A percentile compares a stretch with the other conserved stretches of the same genome.
Evolutionary conservation across 2,888 invertebrate species (phyloP).

Genomic region (Leptinotarsa juncta): DNA sequence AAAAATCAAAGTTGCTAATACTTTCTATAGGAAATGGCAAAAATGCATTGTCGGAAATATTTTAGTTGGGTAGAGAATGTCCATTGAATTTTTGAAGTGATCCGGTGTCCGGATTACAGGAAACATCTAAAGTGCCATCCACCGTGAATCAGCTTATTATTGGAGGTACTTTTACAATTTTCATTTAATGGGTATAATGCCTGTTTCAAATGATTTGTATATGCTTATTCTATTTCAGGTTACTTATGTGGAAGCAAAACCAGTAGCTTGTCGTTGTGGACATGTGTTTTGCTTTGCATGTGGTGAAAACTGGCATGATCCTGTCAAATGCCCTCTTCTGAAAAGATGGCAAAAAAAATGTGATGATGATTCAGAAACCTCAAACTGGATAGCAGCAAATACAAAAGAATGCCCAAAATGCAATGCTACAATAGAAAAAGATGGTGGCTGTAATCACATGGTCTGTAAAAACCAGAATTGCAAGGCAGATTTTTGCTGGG

Average conservation of each 20-base stretch:
- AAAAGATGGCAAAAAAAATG: constrained; percentile 99
- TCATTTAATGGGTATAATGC: background rate
- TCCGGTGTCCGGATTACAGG: no score
- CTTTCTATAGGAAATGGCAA: no score
- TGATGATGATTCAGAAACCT: constrained; percentile 98
- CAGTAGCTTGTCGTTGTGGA: constrained; percentile 93
- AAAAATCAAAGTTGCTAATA: no score
- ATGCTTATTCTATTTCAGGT: constrained; percentile 53
- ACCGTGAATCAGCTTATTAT: no score
- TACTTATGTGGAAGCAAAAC: constrained; percentile 84
- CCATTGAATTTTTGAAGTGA: no score
- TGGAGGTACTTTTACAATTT: background rate
- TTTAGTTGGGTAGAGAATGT: no score
- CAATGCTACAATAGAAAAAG: constrained; percentile 94
- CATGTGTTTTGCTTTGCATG: constrained; percentile 97
- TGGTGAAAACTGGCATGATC: constrained; percentile 98
- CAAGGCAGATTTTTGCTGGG: constrained; percentile 99
- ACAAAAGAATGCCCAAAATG: constrained; percentile 99
- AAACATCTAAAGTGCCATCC: no score
- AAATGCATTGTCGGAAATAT: no score
- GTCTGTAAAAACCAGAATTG: constrained; percentile 98
- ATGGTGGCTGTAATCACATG: constrained; percentile 99
- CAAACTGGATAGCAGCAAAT: constrained; percentile 99
- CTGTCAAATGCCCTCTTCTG: constrained; percentile 92
- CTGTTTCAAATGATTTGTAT: background rate